Evolutionary conservation across 2,888 invertebrate species (phyloP).

Genomic region (Cheilosia urbana): DNA sequence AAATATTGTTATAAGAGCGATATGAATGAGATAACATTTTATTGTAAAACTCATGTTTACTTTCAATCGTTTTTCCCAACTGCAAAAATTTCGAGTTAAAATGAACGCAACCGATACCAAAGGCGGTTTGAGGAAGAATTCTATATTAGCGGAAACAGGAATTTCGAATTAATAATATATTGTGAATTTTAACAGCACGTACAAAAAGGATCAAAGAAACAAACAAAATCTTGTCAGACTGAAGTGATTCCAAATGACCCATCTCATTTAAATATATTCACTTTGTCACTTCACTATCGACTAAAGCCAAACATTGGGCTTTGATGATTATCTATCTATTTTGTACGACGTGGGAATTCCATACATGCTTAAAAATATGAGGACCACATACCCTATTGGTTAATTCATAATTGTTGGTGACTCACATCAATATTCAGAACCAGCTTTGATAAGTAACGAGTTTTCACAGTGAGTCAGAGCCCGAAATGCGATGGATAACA

Average conservation of each 20-base stretch:
- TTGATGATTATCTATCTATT: neutral
- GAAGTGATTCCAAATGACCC: no score
- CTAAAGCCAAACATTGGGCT: neutral
- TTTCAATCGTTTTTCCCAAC: slow-evolving; percentile 7
- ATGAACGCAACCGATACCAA: neutral
- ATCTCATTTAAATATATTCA: neutral
- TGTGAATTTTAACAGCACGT: no score
- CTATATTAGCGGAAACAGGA: no score
- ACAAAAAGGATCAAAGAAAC: no score
- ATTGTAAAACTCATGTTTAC: slow-evolving; percentile 15
- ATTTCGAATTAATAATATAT: no score
- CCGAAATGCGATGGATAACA: neutral
- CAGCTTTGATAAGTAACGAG: neutral
- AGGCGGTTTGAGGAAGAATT: slow-evolving; percentile 2
- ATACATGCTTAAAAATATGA: neutral
- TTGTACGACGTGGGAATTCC: no score
- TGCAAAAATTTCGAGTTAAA: slow-evolving; percentile 18
- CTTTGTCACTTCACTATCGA: slow-evolving; percentile 2
- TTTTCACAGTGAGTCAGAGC: neutral
- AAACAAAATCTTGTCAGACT: no score
- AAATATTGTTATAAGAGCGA: slow-evolving; percentile 18
- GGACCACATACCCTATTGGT: neutral
- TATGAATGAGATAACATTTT: neutral
- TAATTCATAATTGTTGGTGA: neutral
- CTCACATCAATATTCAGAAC: neutral